These are phyloP conservation scores for Hoplias malabaricus DNA, from an alignment of 2,113 vertebrate species.

Conservation along the genomic window DNA sequence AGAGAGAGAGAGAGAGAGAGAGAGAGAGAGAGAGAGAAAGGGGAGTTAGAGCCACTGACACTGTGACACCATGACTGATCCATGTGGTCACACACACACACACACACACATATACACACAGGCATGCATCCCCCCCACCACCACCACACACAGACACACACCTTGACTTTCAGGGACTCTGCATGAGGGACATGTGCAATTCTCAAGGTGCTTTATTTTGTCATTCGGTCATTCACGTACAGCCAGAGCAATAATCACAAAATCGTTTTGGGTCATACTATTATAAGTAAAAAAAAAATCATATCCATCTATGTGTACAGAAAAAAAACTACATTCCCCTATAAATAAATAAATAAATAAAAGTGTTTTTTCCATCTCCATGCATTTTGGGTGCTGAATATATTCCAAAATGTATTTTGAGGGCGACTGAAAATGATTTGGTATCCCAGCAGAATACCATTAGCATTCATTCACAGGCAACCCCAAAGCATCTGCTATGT, in stretches of 20 bases:
- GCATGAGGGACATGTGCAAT: constrained; percentile 66
- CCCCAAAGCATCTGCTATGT: constrained; percentile 73
- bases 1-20: constrained; percentile 56
- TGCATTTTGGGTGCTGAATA: constrained; percentile 10
- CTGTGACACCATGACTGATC: constrained; percentile 76
- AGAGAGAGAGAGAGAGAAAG: constrained; percentile 49
- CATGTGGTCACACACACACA: constrained; percentile 72
- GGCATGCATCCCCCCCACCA: no score
- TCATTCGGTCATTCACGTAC: constrained; percentile 39
- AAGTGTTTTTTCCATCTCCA: constrained; percentile 16
- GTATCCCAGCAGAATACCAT: constrained; percentile 64
- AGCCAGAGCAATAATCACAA: constrained; percentile 48
- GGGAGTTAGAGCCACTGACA: constrained; percentile 69
- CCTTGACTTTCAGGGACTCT: constrained; percentile 60
- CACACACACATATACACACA: constrained; percentile 43
- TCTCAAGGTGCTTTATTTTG: constrained; percentile 67
- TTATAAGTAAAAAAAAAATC: not conserved
- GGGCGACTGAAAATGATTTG: constrained; percentile 61
- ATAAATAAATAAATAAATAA: constrained; percentile 27
- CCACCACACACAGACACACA: constrained; percentile 30
- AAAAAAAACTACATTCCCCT: not conserved
- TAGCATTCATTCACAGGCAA: constrained; percentile 65
- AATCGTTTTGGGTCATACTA: constrained; percentile 61
- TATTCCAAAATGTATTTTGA: constrained; percentile 43
- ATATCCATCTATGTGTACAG: not conserved